phyloP scores from a whole-genome alignment of 2,888 invertebrate species.

The Meloe dianella region DNA sequence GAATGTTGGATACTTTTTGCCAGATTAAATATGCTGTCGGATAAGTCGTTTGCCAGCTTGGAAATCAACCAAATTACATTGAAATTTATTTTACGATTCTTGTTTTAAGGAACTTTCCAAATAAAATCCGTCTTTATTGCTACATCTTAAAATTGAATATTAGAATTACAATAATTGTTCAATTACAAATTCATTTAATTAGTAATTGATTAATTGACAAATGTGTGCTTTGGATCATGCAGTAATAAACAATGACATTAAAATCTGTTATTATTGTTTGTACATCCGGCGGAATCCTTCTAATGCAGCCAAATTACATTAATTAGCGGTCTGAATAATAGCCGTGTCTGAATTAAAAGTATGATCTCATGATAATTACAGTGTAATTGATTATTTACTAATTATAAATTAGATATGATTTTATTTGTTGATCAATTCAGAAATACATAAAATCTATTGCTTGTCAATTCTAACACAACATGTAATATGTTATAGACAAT shows the following conservation, averaged over 20 bases:
- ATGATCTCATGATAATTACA: background rate
- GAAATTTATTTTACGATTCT: slow-evolving; percentile 1
- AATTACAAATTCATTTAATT: background rate
- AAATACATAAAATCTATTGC: no score
- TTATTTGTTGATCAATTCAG: no score
- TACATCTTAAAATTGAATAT: background rate
- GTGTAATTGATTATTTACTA: no score
- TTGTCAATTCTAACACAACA: background rate
- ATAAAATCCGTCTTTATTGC: background rate
- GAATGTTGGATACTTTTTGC: slow-evolving; percentile 2
- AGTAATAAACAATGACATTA: slow-evolving; percentile 29
- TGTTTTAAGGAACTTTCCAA: background rate
- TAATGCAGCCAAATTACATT: slow-evolving; percentile 32
- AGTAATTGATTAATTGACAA: slow-evolving; percentile 24
- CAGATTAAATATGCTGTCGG: slow-evolving; percentile 2
- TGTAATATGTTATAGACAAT: background rate
- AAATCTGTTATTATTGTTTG: slow-evolving; percentile 13
- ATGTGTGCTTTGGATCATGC: slow-evolving; percentile 26
- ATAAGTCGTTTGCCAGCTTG: background rate
- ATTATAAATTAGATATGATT: no score
- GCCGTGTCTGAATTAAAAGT: slow-evolving; percentile 22
- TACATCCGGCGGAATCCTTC: slow-evolving; percentile 20
- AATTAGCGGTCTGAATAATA: slow-evolving; percentile 38
- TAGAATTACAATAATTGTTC: background rate
- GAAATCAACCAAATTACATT: background rate